Evolutionary conservation across 1,140 invertebrate species (phyloP).

Genomic region (Ganaspis sp.): DNA sequence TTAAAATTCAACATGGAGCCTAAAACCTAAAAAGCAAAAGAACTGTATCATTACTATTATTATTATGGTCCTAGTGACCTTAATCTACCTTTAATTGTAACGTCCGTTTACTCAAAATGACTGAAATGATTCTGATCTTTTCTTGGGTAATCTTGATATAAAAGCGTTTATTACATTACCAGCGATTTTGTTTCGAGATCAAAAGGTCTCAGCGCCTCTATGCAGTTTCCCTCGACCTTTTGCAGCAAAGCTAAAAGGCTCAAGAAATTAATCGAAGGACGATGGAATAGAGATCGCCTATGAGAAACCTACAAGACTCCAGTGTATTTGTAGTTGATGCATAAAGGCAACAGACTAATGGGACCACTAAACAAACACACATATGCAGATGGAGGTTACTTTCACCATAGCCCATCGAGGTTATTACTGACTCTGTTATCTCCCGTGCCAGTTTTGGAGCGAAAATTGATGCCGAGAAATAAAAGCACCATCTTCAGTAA

Average conservation of each 20-base stretch:
- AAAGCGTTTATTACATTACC: slow-evolving; percentile 26
- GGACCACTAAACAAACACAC: background rate
- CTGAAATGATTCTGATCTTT: slow-evolving; percentile 13
- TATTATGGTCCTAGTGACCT: slow-evolving; percentile 45
- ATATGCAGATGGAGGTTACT: slow-evolving; percentile 48
- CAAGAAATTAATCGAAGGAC: slow-evolving; percentile 51
- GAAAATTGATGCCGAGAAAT: slow-evolving; percentile 16
- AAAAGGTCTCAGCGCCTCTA: slow-evolving; percentile 34
- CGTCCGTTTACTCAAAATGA: slow-evolving; percentile 7
- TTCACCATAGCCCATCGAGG: slow-evolving; percentile 49
- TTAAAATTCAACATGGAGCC: background rate
- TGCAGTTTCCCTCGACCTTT: slow-evolving; percentile 50
- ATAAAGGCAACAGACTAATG: slow-evolving; percentile 38
- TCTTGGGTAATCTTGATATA: slow-evolving; percentile 41
- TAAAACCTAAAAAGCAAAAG: background rate
- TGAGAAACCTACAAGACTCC: background rate
- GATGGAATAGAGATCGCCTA: slow-evolving; percentile 46
- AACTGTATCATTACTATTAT: background rate
- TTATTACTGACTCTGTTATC: slow-evolving; percentile 42
- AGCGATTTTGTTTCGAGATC: slow-evolving; percentile 32
- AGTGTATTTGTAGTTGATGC: background rate
- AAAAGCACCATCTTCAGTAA: background rate
- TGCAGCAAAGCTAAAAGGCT: background rate
- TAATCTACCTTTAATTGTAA: slow-evolving; percentile 47
- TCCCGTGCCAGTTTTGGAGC: background rate